Evolutionary conservation across 2,888 invertebrate genomes (phyloP), one percentile per base, ranked within the genome.

Genomic region (Campoplex nolae): DNA sequence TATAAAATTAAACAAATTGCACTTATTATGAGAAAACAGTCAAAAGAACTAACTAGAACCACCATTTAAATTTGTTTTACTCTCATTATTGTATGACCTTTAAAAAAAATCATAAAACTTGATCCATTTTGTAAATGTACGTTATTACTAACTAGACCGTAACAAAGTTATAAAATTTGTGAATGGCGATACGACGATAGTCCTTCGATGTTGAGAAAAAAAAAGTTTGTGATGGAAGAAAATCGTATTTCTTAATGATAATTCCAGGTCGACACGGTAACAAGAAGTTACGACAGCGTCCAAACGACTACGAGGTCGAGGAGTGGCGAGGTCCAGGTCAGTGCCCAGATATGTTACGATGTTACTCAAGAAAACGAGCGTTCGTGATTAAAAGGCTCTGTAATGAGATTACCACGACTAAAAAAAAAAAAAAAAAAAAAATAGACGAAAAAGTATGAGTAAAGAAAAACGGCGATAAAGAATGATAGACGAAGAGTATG

Each of bases 321-420:
- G 97, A 97, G 95, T 97, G 97, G 97, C 96, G 96, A 94, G 96
- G 97, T 94, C 95, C 96, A 94, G 96, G 96, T 96, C 93, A 95
- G 96, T 94, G 89, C 81, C 88, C 16, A 58, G 88, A 88, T 91
- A 88, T 89, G 89, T 91, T 88, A 90, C 89, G 88, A 77, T 88
- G 83, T 76, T 75, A 45, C 68, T 65, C n/a, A 28, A 68, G 67
- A 56, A 51, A 70, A 45, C 18, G 54, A 42, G 56, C 58, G 62
- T 42, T 51, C 51, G 42, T 32, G 35, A 73, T 81, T 62, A 58
- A 73, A 28, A n/a, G 11, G n/a, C n/a, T 51, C 32, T 9, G 32
- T 18, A 71, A 71, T 18, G 48, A 48, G 71, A 23, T 48, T 23
- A 32, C 32, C 32, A 48, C 71, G 48, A 48, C 23, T 23, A 23